Percentiles rank a stretch among this genome's conserved stretches.
Evolutionary conservation across 2,113 vertebrate species (phyloP).

Genomic region (Microcebus tavaratra): DNA sequence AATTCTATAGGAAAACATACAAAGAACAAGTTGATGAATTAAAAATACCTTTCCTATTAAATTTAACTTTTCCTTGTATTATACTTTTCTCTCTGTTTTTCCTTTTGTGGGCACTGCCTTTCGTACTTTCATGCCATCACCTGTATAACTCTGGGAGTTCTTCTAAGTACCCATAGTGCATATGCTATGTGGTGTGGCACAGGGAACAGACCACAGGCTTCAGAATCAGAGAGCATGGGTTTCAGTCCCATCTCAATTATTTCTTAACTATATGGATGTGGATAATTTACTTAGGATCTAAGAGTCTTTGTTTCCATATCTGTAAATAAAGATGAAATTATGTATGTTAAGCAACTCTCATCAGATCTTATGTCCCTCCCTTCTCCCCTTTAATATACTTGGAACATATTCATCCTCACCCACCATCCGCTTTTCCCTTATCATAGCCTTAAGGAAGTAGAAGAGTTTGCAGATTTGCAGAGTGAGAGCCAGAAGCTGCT

Average conservation of each 20-base stretch:
- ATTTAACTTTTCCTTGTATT: not conserved
- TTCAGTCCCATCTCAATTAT: not conserved
- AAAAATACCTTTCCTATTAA: slow-evolving; percentile 13
- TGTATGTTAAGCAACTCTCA: not conserved
- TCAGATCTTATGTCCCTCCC: not conserved
- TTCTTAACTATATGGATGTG: not conserved
- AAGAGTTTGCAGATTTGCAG: not conserved
- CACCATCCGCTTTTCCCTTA: not conserved
- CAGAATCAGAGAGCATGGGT: not conserved
- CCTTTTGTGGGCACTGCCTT: not conserved
- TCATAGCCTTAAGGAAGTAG: not conserved
- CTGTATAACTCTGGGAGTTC: slow-evolving; percentile 3
- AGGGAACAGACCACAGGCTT: not conserved
- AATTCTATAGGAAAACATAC: not conserved
- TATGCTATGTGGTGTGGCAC: not conserved
- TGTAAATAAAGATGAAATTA: slow-evolving; percentile 44
- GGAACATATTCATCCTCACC: not conserved
- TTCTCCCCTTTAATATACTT: not conserved
- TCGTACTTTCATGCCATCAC: not conserved
- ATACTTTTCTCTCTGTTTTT: not conserved
- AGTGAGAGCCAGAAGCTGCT: not conserved
- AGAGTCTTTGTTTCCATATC: slow-evolving; percentile 3
- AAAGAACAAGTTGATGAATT: not conserved
- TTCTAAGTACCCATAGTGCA: not conserved
- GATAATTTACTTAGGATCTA: not conserved